A percentile compares a stretch with the other conserved stretches of the same genome.
phyloP scores from a whole-genome alignment of 1,140 invertebrate genomes.

The Drosophila paulistorum region DNA sequence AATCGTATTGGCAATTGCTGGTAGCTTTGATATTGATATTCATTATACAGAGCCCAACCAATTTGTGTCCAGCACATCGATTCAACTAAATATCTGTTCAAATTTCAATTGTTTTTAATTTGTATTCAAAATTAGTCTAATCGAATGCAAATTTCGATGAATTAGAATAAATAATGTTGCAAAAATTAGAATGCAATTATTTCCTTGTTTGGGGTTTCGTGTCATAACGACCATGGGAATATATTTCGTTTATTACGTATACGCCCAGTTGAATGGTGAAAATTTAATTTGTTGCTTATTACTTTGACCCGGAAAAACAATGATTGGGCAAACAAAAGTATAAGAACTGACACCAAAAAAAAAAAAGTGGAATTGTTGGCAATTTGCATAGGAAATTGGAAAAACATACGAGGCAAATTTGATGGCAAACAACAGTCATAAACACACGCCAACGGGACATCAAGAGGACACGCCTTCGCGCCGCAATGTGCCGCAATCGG shows the following conservation, averaged over 20 bases:
- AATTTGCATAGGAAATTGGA: constrained; percentile 67
- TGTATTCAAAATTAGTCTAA: too few relatives aligned
- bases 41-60: too few relatives aligned
- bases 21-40: too few relatives aligned
- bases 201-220: too few relatives aligned
- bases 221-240: too few relatives aligned
- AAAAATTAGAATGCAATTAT: too few relatives aligned
- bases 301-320: constrained; percentile 61
- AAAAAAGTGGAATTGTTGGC: constrained; percentile 36
- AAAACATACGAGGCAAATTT: constrained; percentile 45
- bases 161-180: too few relatives aligned
- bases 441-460: constrained; percentile 51
- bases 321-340: constrained; percentile 25
- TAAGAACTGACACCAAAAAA: constrained; percentile 43
- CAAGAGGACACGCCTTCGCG: constrained; percentile 29
- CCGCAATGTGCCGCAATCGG: background rate
- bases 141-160: too few relatives aligned
- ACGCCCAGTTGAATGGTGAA: background rate
- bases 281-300: constrained; percentile 54
- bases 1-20: too few relatives aligned
- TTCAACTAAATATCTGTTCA: too few relatives aligned
- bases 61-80: too few relatives aligned
- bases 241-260: background rate
- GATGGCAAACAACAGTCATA: constrained; percentile 33
- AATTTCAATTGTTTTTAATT: too few relatives aligned